Conservation (phyloP, 2,888 invertebrate species). For the Rhabditoides inermis region DNA sequence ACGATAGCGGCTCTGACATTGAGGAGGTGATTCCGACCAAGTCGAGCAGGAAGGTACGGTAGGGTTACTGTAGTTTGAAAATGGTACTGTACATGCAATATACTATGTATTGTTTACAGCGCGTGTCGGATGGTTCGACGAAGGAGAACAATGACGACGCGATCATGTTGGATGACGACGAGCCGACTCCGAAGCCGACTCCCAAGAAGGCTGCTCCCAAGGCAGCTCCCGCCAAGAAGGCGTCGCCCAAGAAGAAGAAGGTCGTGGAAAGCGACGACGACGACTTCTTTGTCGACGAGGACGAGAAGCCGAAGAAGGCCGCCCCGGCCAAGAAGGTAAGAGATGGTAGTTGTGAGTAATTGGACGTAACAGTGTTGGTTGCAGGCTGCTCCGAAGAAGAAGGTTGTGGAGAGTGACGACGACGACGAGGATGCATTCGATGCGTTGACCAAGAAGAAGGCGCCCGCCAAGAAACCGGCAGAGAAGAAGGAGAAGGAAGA, state of each 20-base stretch:
- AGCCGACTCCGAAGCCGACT: conserved; percentile 4
- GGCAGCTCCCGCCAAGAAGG: conserved; percentile 6
- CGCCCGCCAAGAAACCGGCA: conserved; percentile 9
- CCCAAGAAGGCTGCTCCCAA: conserved; percentile 5
- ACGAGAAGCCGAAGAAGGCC: conserved; percentile 7
- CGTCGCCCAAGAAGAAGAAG: conserved; percentile 8
- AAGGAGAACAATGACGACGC: conserved; percentile 20
- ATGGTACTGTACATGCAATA: conserved; percentile 1
- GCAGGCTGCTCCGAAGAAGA: conserved; percentile 9
- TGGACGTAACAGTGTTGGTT: neutral
- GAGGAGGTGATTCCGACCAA: conserved; percentile 2
- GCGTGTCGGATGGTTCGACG: conserved; percentile 12
- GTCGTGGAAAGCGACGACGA: neutral
- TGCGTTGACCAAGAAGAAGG: conserved; percentile 8
- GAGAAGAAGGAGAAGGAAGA: conserved; percentile 5
- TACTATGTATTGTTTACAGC: conserved; percentile 1
- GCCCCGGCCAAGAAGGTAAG: conserved; percentile 10
- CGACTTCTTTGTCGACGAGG: conserved; percentile 3
- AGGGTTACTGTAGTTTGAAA: neutral
- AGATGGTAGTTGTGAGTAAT: neutral
- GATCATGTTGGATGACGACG: conserved; percentile 5
- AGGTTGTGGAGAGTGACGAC: conserved; percentile 4
- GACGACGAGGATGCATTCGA: conserved; percentile 16
- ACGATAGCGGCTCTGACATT: neutral
- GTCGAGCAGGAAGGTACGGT: conserved; percentile 9